Percentiles rank a stretch among this genome's conserved stretches.
phyloP scores from a whole-genome alignment of 2,888 invertebrate genomes.

The Oxycera nigricornis region DNA sequence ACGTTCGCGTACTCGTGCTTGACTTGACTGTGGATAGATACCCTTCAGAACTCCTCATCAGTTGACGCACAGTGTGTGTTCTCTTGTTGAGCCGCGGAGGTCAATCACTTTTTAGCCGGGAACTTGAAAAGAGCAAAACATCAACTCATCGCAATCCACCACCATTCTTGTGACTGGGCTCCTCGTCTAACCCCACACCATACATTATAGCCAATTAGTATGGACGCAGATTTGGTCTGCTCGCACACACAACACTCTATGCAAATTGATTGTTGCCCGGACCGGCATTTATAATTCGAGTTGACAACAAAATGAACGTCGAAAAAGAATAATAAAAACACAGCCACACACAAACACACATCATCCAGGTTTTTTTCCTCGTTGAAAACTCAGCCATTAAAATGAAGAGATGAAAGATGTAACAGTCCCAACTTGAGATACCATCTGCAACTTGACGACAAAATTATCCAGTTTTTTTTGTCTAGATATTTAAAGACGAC shows the following conservation, averaged over 20 bases:
- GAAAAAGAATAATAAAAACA: not conserved
- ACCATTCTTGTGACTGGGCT: not conserved
- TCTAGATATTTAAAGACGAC: too few species aligned
- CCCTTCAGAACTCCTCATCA: slow-evolving; percentile 1
- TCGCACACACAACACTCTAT: slow-evolving; percentile 5
- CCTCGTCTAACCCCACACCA: too few species aligned
- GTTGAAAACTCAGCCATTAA: too few species aligned
- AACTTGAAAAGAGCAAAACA: not conserved
- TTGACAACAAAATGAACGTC: not conserved
- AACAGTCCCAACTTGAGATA: too few species aligned
- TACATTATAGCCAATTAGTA: slow-evolving; percentile 8
- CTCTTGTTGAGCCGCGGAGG: too few species aligned
- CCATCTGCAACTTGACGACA: too few species aligned
- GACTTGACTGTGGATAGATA: not conserved
- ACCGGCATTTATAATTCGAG: not conserved
- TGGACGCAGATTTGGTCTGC: not conserved
- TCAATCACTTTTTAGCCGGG: slow-evolving; percentile 4
- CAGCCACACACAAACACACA: too few species aligned
- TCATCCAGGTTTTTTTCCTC: too few species aligned
- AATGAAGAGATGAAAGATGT: too few species aligned
- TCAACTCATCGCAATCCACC: not conserved
- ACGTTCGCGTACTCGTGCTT: not conserved
- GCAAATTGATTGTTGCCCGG: slow-evolving; percentile 13
- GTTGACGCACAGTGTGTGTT: not conserved
- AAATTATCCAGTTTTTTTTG: too few species aligned